Conservation (phyloP, 1,140 invertebrate species). For the Aricia agestis region DNA sequence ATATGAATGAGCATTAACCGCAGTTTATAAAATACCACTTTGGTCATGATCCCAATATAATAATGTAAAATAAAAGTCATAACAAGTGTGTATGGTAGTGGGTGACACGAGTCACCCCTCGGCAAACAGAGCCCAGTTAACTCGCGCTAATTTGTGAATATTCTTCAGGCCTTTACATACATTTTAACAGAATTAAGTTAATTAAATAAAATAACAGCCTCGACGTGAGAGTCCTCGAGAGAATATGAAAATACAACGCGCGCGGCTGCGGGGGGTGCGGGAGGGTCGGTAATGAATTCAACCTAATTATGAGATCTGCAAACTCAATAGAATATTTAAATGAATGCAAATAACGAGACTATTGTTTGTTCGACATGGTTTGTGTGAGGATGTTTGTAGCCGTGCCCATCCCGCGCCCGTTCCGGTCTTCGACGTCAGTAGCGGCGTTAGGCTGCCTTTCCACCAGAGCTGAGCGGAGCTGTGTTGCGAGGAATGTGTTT, state of each 20-base stretch:
- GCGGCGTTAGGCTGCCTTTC: too few species aligned
- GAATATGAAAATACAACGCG: neutral
- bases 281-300: neutral
- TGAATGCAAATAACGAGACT: neutral
- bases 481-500: too few species aligned
- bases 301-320: neutral
- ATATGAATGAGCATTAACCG: too few species aligned
- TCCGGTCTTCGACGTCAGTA: too few species aligned
- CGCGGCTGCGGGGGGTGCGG: neutral
- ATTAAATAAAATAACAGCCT: neutral
- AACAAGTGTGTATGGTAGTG: neutral
- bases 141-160: neutral
- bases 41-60: too few species aligned
- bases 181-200: neutral
- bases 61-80: too few species aligned
- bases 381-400: too few species aligned
- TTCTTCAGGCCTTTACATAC: neutral
- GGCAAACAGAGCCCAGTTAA: neutral
- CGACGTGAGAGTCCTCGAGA: neutral
- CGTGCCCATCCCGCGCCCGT: too few species aligned
- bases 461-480: too few species aligned
- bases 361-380: neutral
- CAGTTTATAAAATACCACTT: too few species aligned
- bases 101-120: neutral
- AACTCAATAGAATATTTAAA: constrained; percentile 1